Conservation (phyloP, 2,113 vertebrate species). For the Tyrannus savana region DNA sequence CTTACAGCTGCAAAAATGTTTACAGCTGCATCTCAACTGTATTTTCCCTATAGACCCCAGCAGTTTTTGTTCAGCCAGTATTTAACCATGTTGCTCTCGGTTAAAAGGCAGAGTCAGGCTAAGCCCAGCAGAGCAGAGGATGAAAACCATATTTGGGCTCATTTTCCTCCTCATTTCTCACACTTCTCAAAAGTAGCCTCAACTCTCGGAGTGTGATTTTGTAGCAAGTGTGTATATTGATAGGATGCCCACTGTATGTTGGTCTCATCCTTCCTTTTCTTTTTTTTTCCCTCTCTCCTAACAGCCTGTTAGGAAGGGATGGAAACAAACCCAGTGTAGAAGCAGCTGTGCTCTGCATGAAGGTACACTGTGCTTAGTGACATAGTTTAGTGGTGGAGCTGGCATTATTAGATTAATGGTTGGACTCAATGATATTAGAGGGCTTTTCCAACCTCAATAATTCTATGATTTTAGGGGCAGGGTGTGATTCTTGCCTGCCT, state of each 20-base stretch:
- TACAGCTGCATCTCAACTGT: background rate
- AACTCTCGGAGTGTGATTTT: background rate
- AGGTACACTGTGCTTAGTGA: background rate
- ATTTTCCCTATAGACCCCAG: background rate
- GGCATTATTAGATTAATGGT: background rate
- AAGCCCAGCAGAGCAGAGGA: background rate
- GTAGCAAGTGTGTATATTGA: background rate
- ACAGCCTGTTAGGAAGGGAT: background rate
- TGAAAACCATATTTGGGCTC: background rate
- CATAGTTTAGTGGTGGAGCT: background rate
- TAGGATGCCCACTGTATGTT: background rate
- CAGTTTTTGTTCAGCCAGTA: background rate
- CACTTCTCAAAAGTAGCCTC: background rate
- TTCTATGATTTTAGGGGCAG: background rate
- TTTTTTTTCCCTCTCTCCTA: background rate
- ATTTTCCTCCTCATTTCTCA: background rate
- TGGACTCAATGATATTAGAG: background rate
- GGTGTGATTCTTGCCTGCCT: background rate
- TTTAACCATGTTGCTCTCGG: background rate
- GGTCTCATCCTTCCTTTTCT: background rate
- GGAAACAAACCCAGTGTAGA: background rate
- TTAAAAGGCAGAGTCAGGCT: background rate
- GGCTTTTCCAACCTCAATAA: background rate
- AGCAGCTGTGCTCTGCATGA: background rate
- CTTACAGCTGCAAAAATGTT: background rate